Conservation (phyloP, 2,888 invertebrate genomes). For the Agrotis segetum region DNA sequence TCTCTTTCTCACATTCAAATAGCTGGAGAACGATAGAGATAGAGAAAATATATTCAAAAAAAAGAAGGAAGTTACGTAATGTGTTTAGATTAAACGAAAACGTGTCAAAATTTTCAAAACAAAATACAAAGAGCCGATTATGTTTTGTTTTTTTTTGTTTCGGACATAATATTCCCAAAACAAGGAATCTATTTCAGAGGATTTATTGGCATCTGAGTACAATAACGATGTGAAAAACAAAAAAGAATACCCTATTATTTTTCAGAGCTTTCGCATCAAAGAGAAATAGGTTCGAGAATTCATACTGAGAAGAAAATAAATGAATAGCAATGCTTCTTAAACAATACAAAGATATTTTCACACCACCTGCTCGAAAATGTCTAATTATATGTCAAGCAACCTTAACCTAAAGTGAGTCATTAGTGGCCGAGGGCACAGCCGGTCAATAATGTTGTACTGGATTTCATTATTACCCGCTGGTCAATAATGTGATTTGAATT, state of each 20-base stretch:
- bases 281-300: background rate
- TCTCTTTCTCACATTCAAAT: too few relatives aligned
- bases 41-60: too few relatives aligned
- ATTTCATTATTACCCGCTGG: too few relatives aligned
- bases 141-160: constrained; percentile 10
- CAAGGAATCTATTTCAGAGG: constrained; percentile 2
- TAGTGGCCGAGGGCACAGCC: too few relatives aligned
- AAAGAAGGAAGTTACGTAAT: too few relatives aligned
- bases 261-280: background rate
- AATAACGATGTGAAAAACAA: constrained; percentile 4
- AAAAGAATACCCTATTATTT: constrained; percentile 7
- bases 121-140: background rate
- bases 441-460: too few relatives aligned
- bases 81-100: background rate
- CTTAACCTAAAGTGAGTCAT: too few relatives aligned
- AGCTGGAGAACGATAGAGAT: too few relatives aligned
- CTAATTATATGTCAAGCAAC: too few relatives aligned
- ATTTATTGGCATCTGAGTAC: constrained; percentile 16
- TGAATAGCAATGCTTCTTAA: background rate
- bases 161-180: constrained; percentile 13
- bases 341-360: background rate
- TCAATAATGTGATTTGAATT: too few relatives aligned
- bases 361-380: too few relatives aligned
- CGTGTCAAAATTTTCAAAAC: background rate
- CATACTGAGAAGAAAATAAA: constrained; percentile 1